A percentile compares a stretch with the other conserved stretches of the same genome.
These are phyloP conservation scores for Rutpela maculata DNA, from an alignment of 2,888 invertebrate species.

Conservation along the genomic window DNA sequence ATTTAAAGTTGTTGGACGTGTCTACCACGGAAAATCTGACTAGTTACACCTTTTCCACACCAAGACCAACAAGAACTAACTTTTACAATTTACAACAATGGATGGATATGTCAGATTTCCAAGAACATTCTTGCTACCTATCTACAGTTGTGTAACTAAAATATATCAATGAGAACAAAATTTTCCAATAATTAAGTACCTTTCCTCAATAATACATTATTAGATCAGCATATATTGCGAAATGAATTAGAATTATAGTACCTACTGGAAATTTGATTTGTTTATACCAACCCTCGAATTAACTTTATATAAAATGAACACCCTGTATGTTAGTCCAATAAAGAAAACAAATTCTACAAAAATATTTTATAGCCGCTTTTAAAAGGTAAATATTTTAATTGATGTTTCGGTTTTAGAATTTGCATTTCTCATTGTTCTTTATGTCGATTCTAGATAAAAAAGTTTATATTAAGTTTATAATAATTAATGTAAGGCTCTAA, in stretches of 20 bases:
- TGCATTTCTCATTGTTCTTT: background rate
- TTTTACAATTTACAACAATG: constrained; percentile 1
- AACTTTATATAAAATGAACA: too few relatives aligned
- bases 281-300: too few relatives aligned
- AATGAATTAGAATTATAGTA: too few relatives aligned
- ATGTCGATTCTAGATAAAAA: background rate
- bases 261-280: too few relatives aligned
- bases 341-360: background rate
- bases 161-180: too few relatives aligned
- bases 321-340: too few relatives aligned
- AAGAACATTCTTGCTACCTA: background rate
- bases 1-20: background rate
- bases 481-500: constrained; percentile 66
- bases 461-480: background rate
- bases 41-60: background rate
- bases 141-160: background rate
- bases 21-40: background rate
- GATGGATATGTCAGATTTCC: background rate
- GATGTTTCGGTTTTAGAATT: too few relatives aligned
- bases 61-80: background rate
- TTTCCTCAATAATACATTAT: too few relatives aligned
- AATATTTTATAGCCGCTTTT: background rate
- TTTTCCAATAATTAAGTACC: too few relatives aligned
- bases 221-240: too few relatives aligned
- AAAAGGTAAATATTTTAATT: too few relatives aligned